Base-by-base conservation (phyloP, 2,888 invertebrate genomes). In the Ctena decussata region DNA sequence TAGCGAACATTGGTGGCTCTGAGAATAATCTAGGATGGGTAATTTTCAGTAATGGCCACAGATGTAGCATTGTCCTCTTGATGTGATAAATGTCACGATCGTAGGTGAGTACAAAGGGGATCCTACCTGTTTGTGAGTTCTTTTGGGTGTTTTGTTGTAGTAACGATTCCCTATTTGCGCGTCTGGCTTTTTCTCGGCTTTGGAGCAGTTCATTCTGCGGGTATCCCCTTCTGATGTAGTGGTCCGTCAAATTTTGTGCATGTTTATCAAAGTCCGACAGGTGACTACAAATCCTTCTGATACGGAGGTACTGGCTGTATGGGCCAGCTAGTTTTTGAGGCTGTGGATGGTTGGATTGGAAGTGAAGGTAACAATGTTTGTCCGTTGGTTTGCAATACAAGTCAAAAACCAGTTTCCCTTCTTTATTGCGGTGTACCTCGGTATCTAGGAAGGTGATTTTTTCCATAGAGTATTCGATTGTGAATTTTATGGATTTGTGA, bases 401-500 rank as follows among this genome's bases (percentile, higher is more conserved):
- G 30, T 41, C 69, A 41, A 65, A 65, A 3, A 21, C 15, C 11
- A 77, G 0, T 24, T 69, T 69, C 15, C 70, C 70, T 30, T 77
- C 32, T 30, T 18, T 27, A 24, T 69, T 30, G 32, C 46, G 11
- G 2, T 44, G 21, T 8, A 39, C 41, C 21, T 27, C n/a, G 1
- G 46, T 77, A 35, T 77, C 77, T 18, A 77, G 77, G 69, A 78
- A 78, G 2, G 37, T 21, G 18, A 35, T 37, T 32, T 35, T 6
- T 71, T 71, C 49, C 35, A 49, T 6, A 0, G 49, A 71, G 39
- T 35, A 37, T 41, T 71, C 71, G 18, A 57, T 32, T 30, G 78
- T 78, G 39, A 78, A 71, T 35, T 71, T 71, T 18, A 78, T 78
- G 32, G 71, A 21, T 49, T 71, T 21, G 37, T 78, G 72, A 21